Base-by-base conservation (phyloP, 1,140 invertebrate genomes). In the Eumeta japonica region DNA sequence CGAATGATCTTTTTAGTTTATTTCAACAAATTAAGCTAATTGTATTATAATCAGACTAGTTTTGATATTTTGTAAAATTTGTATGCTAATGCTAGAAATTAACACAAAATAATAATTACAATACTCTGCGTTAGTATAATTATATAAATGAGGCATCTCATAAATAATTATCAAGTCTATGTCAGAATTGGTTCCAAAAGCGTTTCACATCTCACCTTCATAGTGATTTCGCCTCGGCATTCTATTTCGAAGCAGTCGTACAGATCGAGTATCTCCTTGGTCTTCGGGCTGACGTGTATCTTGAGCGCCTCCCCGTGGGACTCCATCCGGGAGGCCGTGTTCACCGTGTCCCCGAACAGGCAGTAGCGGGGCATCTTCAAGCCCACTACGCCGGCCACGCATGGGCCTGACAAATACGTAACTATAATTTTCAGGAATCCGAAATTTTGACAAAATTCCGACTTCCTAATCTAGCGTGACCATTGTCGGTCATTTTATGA, bases 281-380 rank as follows among this genome's bases (percentile, higher is more conserved):
- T 98, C 17, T 81, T 82, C 0, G 89, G 84, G 61, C 94, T 97
- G n/a, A 98, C 90, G 71, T 99, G 96, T 41, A 99, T 98, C 68
- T 84, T 90, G 3, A 97, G 72, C 2, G 94, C 92, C 73, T 86
- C 80, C 14, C 94, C 92, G 58, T 92, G 94, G 10, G 90, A 92
- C 76, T 97, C 94, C 93, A 97, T 96, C 43, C 94, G 79, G 1
- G 89, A 92, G 3, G 91, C 90, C 0, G 92, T 94, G 56, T 95
- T 95, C 1, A 97, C 94, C 0, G 93, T 97, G 64, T 97, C 94
- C 0, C 92, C 91, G 55, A 95, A 95, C 10, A 96, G 76, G 67
- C 92, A 94, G 65, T 94, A 94, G 31, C 90, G 67, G 77, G 90
- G 88, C 92, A 95, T 94, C 68, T 94, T 95, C 2, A 92, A 67